phyloP scores from a whole-genome alignment of 1,140 invertebrate genomes.

The Mizuhopecten yessoensis region DNA sequence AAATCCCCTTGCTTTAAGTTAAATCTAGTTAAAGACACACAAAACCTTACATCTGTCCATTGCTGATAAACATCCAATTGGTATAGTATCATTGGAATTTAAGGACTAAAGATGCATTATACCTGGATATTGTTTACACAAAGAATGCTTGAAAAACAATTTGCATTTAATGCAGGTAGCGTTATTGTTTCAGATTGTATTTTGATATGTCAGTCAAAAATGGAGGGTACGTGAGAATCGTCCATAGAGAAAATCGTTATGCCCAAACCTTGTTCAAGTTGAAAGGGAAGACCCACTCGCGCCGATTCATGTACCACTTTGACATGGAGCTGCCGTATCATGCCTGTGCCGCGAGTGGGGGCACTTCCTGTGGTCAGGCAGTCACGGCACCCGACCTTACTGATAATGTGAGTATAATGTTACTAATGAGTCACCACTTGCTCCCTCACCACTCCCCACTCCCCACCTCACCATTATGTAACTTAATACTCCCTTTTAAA shows the following conservation, averaged over 20 bases:
- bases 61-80: too few relatives aligned
- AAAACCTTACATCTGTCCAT: too few relatives aligned
- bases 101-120: too few relatives aligned
- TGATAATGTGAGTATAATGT: conserved; percentile 42
- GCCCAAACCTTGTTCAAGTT: background rate
- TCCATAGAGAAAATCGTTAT: conserved; percentile 46
- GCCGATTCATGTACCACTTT: conserved; percentile 51
- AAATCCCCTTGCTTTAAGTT: too few relatives aligned
- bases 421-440: too few relatives aligned
- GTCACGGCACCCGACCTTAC: conserved; percentile 48
- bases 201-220: conserved; percentile 41
- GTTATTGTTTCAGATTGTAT: background rate
- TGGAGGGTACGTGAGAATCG: conserved; percentile 56
- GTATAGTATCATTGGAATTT: too few relatives aligned
- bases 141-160: too few relatives aligned
- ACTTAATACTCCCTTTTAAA: too few relatives aligned
- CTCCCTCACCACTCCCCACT: too few relatives aligned
- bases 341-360: conserved; percentile 26
- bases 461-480: background rate
- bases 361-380: conserved; percentile 26
- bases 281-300: conserved; percentile 40
- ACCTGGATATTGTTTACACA: too few relatives aligned
- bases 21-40: too few relatives aligned
- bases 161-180: too few relatives aligned
- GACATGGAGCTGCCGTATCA: conserved; percentile 58